Conservation (phyloP, 1,140 invertebrate species). For the Rhizoglyphus robini region DNA sequence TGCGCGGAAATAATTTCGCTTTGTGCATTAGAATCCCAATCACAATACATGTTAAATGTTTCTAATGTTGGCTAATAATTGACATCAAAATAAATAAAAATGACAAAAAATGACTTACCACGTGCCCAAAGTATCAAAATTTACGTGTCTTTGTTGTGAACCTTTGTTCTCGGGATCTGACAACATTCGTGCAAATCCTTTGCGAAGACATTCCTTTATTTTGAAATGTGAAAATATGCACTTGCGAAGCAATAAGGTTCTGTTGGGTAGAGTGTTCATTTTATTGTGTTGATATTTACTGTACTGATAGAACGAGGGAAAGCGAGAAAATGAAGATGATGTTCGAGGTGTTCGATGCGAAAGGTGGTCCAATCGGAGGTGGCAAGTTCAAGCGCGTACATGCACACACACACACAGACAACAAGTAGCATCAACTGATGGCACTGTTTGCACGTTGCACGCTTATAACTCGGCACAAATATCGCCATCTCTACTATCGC, state of each 20-base stretch:
- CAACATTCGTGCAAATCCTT: conserved; percentile 19
- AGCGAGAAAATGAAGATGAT: not conserved
- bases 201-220: no score
- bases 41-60: no score
- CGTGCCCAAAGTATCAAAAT: conserved; percentile 36
- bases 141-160: conserved; percentile 29
- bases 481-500: no score
- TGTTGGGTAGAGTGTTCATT: not conserved
- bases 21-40: no score
- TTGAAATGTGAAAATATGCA: no score
- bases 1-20: no score
- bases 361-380: not conserved
- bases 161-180: conserved; percentile 33
- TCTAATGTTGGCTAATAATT: no score
- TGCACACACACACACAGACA: not conserved
- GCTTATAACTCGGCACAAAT: no score
- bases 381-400: not conserved
- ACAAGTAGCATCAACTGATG: not conserved
- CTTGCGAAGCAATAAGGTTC: not conserved
- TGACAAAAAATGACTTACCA: conserved; percentile 30
- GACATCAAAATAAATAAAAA: not conserved
- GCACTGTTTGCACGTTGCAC: not conserved
- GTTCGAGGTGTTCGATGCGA: not conserved
- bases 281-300: no score
- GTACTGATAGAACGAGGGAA: no score